Conservation (phyloP, 2,888 invertebrate species). For the Morpho deidamia region DNA sequence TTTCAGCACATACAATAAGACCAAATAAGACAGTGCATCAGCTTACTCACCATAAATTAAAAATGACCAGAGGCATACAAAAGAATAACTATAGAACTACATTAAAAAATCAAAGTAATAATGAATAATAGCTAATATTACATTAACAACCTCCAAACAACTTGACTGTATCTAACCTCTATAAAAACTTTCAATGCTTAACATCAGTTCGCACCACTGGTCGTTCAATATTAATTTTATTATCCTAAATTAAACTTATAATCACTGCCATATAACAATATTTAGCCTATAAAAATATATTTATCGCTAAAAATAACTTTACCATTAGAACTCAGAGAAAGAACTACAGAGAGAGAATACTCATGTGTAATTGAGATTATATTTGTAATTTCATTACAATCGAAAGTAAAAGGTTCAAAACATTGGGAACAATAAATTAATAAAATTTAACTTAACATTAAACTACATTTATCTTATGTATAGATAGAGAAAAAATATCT, state of each 20-base stretch:
- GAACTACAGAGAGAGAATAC: background rate
- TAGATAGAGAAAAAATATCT: conserved; percentile 1
- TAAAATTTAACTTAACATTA: conserved; percentile 17
- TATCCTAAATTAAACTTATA: conserved; percentile 42
- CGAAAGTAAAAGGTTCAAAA: conserved; percentile 7
- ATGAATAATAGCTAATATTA: conserved; percentile 48
- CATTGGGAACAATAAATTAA: conserved; percentile 21
- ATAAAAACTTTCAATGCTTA: conserved; percentile 75
- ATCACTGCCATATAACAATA: conserved; percentile 47
- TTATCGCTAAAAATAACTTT: conserved; percentile 41
- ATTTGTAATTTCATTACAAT: conserved; percentile 23
- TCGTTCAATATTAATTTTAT: conserved; percentile 55
- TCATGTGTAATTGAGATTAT: conserved; percentile 18
- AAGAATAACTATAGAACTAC: conserved; percentile 26
- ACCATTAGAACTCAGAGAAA: conserved; percentile 25
- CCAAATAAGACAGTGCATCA: conserved; percentile 19
- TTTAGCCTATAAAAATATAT: conserved; percentile 65
- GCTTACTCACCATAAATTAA: conserved; percentile 26
- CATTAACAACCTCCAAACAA: conserved; percentile 70
- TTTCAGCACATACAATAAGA: conserved; percentile 42
- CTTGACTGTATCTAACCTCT: conserved; percentile 59
- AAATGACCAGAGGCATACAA: conserved; percentile 50
- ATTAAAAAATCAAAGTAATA: conserved; percentile 26
- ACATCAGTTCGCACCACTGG: conserved; percentile 75
- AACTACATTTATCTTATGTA: conserved; percentile 6